Conservation (phyloP, 2,888 invertebrate species). For the Sinodicranocentrus sp. region DNA sequence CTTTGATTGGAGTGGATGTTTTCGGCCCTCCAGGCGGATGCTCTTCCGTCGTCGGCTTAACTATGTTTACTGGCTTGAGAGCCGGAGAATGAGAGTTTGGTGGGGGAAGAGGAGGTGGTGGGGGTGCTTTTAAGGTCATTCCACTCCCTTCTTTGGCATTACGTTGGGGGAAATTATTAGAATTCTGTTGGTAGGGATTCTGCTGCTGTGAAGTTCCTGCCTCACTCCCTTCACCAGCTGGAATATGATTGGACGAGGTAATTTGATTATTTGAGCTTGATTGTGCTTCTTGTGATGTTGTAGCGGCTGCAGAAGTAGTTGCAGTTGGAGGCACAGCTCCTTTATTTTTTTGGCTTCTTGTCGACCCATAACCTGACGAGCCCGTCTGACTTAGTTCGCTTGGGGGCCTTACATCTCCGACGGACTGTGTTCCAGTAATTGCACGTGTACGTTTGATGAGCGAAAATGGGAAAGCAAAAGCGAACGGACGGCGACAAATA, state of each 20-base stretch:
- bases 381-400: slow-evolving; percentile 79
- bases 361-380: slow-evolving; percentile 81
- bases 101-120: slow-evolving; percentile 43
- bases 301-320: slow-evolving; percentile 30
- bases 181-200: slow-evolving; percentile 53
- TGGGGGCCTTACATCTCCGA: slow-evolving; percentile 78
- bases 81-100: slow-evolving; percentile 39
- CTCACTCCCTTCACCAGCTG: neutral
- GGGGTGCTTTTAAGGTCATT: slow-evolving; percentile 46
- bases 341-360: slow-evolving; percentile 78
- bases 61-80: slow-evolving; percentile 74
- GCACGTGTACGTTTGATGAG: slow-evolving; percentile 26
- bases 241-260: slow-evolving; percentile 49
- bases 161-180: slow-evolving; percentile 37
- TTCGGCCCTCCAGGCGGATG: slow-evolving; percentile 67
- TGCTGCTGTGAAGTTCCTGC: slow-evolving; percentile 21
- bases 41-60: slow-evolving; percentile 75
- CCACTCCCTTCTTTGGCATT: slow-evolving; percentile 48
- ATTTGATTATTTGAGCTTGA: slow-evolving; percentile 65
- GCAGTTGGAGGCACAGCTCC: slow-evolving; percentile 55
- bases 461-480: slow-evolving; percentile 54
- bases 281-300: slow-evolving; percentile 61
- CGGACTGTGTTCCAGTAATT: slow-evolving; percentile 60
- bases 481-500: neutral
- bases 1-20: slow-evolving; percentile 75